Evolutionary conservation across 2,888 invertebrate genomes (phyloP).

Genomic region (Brenthis daphne): DNA sequence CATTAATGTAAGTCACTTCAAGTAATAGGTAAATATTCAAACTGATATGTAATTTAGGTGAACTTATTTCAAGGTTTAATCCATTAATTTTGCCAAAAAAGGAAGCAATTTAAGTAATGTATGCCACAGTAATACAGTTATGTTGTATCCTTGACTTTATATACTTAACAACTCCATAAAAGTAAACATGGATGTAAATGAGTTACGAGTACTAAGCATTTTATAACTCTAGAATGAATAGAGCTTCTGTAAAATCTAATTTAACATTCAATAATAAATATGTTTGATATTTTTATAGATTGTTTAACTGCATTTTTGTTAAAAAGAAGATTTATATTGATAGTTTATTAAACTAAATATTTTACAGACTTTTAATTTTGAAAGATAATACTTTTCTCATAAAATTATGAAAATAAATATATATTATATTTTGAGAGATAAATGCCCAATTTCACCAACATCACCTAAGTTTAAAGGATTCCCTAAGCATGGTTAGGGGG

Average conservation of each 20-base stretch:
- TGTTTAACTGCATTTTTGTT: no score
- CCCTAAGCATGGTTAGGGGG: no score
- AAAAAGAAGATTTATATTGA: no score
- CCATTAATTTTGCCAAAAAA: constrained; percentile 2
- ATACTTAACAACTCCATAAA: constrained; percentile 27
- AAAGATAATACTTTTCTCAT: no score
- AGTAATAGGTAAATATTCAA: neutral
- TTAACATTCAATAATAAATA: no score
- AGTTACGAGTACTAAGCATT: constrained; percentile 19
- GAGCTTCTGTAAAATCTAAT: neutral
- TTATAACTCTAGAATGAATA: constrained; percentile 1
- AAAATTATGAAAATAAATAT: no score
- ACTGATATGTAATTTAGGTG: neutral
- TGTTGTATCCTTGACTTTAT: constrained; percentile 28
- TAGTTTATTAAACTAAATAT: no score
- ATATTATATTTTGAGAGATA: no score
- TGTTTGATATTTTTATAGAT: no score
- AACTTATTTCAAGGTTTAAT: constrained; percentile 4
- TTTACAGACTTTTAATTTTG: no score
- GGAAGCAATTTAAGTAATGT: constrained; percentile 20
- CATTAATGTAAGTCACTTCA: neutral
- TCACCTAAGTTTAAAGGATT: no score
- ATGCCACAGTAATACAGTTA: constrained; percentile 7
- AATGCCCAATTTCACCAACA: no score
- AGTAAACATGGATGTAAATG: constrained; percentile 12